Conservation (phyloP, 2,113 vertebrate species). For the Rynchops niger region DNA sequence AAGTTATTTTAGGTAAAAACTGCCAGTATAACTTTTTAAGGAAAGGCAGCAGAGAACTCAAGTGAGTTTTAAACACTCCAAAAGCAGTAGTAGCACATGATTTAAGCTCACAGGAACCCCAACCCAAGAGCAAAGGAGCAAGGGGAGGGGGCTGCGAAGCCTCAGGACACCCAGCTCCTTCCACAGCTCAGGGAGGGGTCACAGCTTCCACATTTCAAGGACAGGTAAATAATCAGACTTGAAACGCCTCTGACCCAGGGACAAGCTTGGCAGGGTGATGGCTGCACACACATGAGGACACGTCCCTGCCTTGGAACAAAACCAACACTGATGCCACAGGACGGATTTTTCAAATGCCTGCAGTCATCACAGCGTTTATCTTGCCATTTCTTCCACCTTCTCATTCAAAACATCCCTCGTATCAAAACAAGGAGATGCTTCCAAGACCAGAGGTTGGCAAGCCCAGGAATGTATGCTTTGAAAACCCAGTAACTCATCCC, state of each 20-base stretch:
- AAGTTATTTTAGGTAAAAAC: slow-evolving; percentile 22
- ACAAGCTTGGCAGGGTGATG: neutral
- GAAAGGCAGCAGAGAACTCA: neutral
- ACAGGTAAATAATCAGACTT: neutral
- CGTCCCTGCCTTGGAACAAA: neutral
- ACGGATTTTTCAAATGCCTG: neutral
- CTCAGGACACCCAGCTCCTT: neutral
- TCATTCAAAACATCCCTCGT: neutral
- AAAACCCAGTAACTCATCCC: neutral
- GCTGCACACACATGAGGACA: neutral
- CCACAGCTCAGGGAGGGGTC: neutral
- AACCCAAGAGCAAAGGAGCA: neutral
- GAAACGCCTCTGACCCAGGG: neutral
- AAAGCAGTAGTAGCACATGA: neutral
- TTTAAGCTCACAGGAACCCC: neutral
- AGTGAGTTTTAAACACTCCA: neutral
- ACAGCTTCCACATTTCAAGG: neutral
- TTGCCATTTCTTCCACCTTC: neutral
- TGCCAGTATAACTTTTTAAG: neutral
- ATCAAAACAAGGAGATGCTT: neutral
- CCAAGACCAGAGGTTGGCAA: neutral
- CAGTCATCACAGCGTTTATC: neutral
- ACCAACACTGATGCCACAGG: neutral
- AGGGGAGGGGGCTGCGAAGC: neutral
- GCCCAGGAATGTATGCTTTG: neutral